Evolutionary conservation across 1,140 invertebrate species (phyloP), one percentile per base, ranked within the genome.

Genomic region (Nasonia giraulti): DNA sequence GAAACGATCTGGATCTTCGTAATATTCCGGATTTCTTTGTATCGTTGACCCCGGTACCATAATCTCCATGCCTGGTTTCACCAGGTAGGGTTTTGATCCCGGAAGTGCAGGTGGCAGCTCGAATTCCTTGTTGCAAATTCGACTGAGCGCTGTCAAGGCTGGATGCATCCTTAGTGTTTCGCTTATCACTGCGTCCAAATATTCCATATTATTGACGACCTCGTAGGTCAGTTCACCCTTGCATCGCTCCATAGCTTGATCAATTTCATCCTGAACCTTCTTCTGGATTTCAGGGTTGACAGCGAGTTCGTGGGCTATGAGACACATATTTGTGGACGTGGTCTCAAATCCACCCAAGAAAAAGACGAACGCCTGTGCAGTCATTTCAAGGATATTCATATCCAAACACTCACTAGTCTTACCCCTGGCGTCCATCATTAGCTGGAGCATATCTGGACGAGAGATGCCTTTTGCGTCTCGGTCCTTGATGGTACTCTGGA

Each of bases 131-230:
- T 90, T 93, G 75, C 94, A 94, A 12, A 92, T 87, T 71, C 95
- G 90, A 85, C 94, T 93, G 2, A 93, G 84, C 2, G 93, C 20
- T 27, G 86, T 0, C 17, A 82, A 76, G 2, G 95, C 94, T 2
- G 95, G 94, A 92, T 94, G 94, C 80, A 94, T 92, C 33, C 95
- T 90, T 74, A 96, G 87, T 2, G 94, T 93, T 90, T 96, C 95
- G 86, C 90, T 89, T 2, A 94, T 83, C 12, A 94, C 91, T 80
- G 92, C 92, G 82, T 94, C 92, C 88, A 94, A 80, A 83, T 94
- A 94, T 81, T 91, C 91, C 91, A 94, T 93, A 66, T 90, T 88
- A 47, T 91, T 90, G 1, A 94, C 88, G 7, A 89, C 89, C 7
- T 94, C 92, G 75, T 94, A 93, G 5, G 86, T 91, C 0, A 93